Percentiles rank a stretch among this genome's conserved stretches.
Evolutionary conservation across 92 coral and sea anemone species (phyloP).

Genomic region (Porites evermanni): DNA sequence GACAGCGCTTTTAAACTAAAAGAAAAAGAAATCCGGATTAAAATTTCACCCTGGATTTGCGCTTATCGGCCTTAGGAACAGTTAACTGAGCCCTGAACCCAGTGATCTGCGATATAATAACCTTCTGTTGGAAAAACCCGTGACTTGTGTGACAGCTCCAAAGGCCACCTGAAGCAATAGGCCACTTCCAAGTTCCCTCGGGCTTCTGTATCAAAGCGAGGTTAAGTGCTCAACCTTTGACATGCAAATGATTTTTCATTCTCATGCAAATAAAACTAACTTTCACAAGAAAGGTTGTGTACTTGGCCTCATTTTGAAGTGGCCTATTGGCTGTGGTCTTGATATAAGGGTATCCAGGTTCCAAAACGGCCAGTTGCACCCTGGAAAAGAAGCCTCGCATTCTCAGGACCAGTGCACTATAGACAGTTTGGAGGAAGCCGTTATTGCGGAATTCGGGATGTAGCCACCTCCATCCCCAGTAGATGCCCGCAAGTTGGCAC

Average conservation of each 20-base stretch:
- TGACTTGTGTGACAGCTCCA: slow-evolving; percentile 9
- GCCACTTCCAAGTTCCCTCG: too few relatives aligned
- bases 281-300: too few relatives aligned
- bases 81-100: not conserved
- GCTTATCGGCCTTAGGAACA: too few relatives aligned
- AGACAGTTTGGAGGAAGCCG: slow-evolving; percentile 12
- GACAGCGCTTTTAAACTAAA: too few relatives aligned
- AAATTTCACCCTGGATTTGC: too few relatives aligned
- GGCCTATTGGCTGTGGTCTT: not conserved
- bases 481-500: not conserved
- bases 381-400: slow-evolving; percentile 29
- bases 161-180: slow-evolving; percentile 41
- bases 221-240: too few relatives aligned
- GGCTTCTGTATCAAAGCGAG: too few relatives aligned
- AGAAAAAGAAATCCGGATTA: too few relatives aligned
- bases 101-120: not conserved
- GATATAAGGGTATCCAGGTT: slow-evolving; percentile 21
- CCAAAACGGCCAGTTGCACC: not conserved
- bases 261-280: too few relatives aligned
- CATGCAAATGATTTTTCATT: too few relatives aligned
- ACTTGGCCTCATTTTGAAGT: too few relatives aligned
- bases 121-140: slow-evolving; percentile 42
- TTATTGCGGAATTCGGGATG: slow-evolving; percentile 16
- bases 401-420: not conserved
- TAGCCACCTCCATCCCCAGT: slow-evolving; percentile 25